Percentiles rank a stretch among this genome's conserved stretches.
Conservation (phyloP, 1,140 invertebrate genomes). For the Scaptodrosophila lebanonensis region DNA sequence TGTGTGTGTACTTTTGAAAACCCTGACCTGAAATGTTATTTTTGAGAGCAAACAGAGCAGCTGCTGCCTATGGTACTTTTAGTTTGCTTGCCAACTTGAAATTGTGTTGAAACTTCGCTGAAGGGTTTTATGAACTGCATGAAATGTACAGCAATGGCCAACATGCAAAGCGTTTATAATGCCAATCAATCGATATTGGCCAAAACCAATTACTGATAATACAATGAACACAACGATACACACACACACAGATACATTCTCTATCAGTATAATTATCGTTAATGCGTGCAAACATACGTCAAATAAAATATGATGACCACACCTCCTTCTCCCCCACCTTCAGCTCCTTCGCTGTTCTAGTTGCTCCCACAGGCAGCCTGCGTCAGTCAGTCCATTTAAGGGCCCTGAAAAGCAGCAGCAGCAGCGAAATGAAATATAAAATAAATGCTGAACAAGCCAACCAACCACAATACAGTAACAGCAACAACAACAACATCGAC, state of each 20-base stretch:
- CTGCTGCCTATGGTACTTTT: too few relatives aligned
- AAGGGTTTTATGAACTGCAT: neutral
- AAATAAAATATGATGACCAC: too few relatives aligned
- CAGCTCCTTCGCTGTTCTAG: too few relatives aligned
- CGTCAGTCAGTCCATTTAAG: conserved; percentile 22
- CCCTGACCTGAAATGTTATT: conserved; percentile 63
- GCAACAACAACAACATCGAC: conserved; percentile 11
- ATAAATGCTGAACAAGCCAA: neutral
- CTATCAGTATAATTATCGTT: conserved; percentile 49
- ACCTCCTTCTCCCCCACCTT: too few relatives aligned
- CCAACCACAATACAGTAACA: too few relatives aligned
- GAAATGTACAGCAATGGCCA: neutral
- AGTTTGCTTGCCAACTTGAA: too few relatives aligned
- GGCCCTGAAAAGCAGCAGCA: conserved; percentile 32
- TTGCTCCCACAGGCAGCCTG: too few relatives aligned
- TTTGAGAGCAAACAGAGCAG: conserved; percentile 35
- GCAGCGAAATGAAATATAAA: conserved; percentile 1
- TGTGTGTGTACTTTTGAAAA: conserved; percentile 55
- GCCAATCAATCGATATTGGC: conserved; percentile 66
- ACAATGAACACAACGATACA: conserved; percentile 10
- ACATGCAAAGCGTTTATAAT: conserved; percentile 52
- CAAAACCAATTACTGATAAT: conserved; percentile 69
- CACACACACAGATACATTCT: too few relatives aligned
- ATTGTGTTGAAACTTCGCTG: neutral
- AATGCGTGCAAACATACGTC: conserved; percentile 31